These are phyloP conservation scores for Cantharis flavilabris DNA, from an alignment of 2,888 invertebrate genomes.

Conservation along the genomic window DNA sequence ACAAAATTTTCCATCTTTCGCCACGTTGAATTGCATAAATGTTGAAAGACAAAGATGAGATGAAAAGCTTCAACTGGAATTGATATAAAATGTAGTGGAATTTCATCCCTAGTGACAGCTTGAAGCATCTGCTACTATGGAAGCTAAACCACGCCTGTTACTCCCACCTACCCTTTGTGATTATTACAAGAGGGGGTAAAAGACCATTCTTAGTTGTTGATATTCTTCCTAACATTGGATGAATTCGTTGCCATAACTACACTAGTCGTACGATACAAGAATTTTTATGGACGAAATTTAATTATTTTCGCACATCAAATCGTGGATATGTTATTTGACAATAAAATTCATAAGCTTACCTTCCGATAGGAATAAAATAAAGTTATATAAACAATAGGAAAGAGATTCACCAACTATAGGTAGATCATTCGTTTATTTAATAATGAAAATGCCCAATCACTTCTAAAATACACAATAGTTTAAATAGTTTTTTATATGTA, in stretches of 20 bases:
- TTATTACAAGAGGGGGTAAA: slow-evolving; percentile 31
- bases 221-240: slow-evolving; percentile 39
- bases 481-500: too few species aligned
- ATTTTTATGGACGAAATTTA: slow-evolving; percentile 9
- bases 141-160: slow-evolving; percentile 38
- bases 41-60: slow-evolving; percentile 19
- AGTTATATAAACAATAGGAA: too few species aligned
- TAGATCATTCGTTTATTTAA: too few species aligned
- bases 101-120: slow-evolving; percentile 36
- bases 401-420: too few species aligned
- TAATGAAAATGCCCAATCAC: too few species aligned
- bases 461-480: too few species aligned
- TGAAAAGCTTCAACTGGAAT: slow-evolving; percentile 18
- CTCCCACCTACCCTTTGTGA: slow-evolving; percentile 29
- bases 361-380: too few species aligned
- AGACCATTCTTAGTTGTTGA: slow-evolving; percentile 31
- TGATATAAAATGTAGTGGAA: slow-evolving; percentile 18
- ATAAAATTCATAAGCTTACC: neutral
- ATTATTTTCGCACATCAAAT: neutral
- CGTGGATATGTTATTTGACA: neutral
- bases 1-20: slow-evolving; percentile 13
- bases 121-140: slow-evolving; percentile 44
- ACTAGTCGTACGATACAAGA: slow-evolving; percentile 5
- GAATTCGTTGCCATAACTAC: slow-evolving; percentile 43
- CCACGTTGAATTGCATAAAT: neutral